These are phyloP conservation scores for Enteromius trimaculatus DNA, from an alignment of 2,797 vertebrate genomes.

Conservation along the genomic window DNA sequence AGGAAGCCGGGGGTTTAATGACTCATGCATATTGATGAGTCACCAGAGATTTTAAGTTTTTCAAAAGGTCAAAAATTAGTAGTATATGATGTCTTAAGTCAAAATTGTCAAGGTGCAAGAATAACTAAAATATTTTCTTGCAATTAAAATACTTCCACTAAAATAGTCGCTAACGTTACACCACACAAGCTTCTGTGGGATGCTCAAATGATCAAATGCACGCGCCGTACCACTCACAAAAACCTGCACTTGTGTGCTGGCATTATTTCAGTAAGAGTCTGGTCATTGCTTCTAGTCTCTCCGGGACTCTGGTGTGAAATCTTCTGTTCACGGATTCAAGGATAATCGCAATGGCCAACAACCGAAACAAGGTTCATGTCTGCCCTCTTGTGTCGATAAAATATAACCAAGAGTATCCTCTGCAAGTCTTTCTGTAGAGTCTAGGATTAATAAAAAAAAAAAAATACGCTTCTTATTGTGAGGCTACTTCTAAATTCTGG, in stretches of 20 bases:
- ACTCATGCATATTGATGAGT: constrained; percentile 48
- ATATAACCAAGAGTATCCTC: not conserved
- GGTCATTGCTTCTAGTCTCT: not conserved
- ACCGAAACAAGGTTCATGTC: not conserved
- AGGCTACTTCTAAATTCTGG: not conserved
- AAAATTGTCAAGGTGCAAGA: not conserved
- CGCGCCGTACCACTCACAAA: not conserved
- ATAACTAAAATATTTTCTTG: not conserved
- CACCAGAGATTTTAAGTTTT: constrained; percentile 12
- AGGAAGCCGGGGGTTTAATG: constrained; percentile 45
- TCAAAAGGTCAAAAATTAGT: not conserved
- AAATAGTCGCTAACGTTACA: not conserved
- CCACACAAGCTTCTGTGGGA: not conserved
- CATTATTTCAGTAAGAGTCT: not conserved
- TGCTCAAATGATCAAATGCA: not conserved
- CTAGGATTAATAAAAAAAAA: not conserved
- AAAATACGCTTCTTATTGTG: not conserved
- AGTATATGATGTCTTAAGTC: not conserved
- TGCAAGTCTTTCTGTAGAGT: not conserved
- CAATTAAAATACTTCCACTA: not conserved
- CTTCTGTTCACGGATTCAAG: not conserved
- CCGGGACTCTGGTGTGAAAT: not conserved
- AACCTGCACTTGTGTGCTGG: not conserved
- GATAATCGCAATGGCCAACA: not conserved
- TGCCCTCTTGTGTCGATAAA: constrained; percentile 41